Evolutionary conservation across 2,888 invertebrate species (phyloP).

Genomic region (Nephrotoma guestfalica): DNA sequence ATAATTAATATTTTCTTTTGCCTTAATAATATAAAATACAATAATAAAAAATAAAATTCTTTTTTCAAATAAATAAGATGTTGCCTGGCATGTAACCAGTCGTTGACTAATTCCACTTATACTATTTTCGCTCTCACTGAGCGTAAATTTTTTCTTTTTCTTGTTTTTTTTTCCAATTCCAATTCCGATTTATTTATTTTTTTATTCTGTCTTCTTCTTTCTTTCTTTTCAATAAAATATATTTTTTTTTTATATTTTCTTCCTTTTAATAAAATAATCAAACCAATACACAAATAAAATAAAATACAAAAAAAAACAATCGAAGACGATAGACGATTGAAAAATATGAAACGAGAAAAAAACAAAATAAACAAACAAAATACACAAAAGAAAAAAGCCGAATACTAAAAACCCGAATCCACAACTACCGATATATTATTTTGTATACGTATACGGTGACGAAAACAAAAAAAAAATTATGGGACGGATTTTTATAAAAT

Average conservation of each 20-base stretch:
- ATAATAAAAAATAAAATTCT: not conserved
- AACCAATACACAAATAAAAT: constrained; percentile 3
- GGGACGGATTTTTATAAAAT: constrained; percentile 3
- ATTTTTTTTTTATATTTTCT: not conserved
- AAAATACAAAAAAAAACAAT: not conserved
- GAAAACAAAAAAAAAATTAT: not conserved
- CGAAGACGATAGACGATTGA: constrained; percentile 2
- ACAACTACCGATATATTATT: not conserved
- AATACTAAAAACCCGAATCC: not conserved
- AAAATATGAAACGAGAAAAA: not conserved
- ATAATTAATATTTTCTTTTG: not conserved
- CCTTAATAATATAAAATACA: not conserved
- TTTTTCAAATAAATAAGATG: constrained; percentile 17
- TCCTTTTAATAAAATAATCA: constrained; percentile 1
- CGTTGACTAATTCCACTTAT: constrained; percentile 24
- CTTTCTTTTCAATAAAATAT: not conserved
- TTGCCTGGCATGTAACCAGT: constrained; percentile 34
- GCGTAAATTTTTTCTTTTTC: not conserved
- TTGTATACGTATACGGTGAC: not conserved
- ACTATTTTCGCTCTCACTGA: constrained; percentile 6
- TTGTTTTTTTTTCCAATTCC: constrained; percentile 1
- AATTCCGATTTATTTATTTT: not conserved
- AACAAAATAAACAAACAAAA: not conserved
- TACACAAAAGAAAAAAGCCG: not conserved
- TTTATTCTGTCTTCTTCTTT: not conserved